Percentiles rank a stretch among this genome's conserved stretches.
Conservation (phyloP, 2,797 vertebrate species). For the Argentina silus region DNA sequence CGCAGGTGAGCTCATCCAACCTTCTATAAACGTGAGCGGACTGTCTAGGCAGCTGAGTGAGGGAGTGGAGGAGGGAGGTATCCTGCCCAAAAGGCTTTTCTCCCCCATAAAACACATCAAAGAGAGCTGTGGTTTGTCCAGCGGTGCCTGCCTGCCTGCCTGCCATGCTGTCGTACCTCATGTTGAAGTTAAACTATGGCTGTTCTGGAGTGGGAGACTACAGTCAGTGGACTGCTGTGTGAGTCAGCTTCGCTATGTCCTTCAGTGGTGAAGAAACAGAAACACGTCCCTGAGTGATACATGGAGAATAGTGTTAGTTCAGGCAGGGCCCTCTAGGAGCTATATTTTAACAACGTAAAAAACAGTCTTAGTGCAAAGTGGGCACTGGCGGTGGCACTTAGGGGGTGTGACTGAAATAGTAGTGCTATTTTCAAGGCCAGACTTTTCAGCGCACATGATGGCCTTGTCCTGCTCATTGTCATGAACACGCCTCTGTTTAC, state of each 20-base stretch:
- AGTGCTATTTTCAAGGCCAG: too few species aligned
- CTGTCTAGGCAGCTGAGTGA: constrained; percentile 35
- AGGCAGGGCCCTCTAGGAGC: too few species aligned
- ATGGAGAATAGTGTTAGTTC: neutral
- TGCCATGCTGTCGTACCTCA: constrained; percentile 57
- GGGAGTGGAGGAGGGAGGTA: constrained; percentile 38
- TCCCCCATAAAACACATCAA: constrained; percentile 66
- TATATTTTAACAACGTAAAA: too few species aligned
- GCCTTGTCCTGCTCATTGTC: too few species aligned
- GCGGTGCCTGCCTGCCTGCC: constrained; percentile 29
- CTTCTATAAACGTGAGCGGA: constrained; percentile 26
- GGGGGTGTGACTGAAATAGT: too few species aligned
- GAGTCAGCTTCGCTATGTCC: constrained; percentile 25
- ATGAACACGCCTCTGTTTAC: too few species aligned
- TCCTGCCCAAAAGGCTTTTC: constrained; percentile 62
- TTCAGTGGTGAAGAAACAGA: constrained; percentile 10
- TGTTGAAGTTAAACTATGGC: constrained; percentile 56
- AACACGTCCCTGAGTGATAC: constrained; percentile 1
- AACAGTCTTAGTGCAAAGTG: too few species aligned
- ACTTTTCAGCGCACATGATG: too few species aligned
- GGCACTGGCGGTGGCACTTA: too few species aligned
- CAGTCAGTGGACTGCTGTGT: constrained; percentile 11
- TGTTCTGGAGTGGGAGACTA: constrained; percentile 31
- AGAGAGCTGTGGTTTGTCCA: constrained; percentile 59
- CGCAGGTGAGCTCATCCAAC: constrained; percentile 39